Base-by-base conservation (phyloP, 1,140 invertebrate genomes). In the Eueides isabella region DNA sequence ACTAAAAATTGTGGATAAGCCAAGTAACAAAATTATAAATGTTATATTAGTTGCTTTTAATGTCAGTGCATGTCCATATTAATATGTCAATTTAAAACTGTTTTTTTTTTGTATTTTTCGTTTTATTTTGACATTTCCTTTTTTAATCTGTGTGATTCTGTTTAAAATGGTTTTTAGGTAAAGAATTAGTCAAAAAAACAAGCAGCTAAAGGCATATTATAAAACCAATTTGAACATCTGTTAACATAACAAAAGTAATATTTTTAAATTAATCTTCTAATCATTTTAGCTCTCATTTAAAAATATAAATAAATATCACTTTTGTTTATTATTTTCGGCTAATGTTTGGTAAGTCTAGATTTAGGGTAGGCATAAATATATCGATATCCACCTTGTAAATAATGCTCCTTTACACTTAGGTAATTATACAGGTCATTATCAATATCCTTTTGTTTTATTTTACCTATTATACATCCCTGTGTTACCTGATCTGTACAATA, bases 341-440 rank as follows among this genome's bases (percentile, higher is more conserved):
- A 71, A 67, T 71, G n/a, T 35, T 73, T 62, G 16, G 30, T 78
- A 80, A 76, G 74, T 19, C 70, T 84, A 84, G 81, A 78, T 35
- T 77, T 85, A 85, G 74, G 80, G 77, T 86, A 86, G 85, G 75
- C 82, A 84, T 86, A 84, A 84, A 81, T 81, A 83, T 83, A 85
- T 85, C 74, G 76, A 84, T 92, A 88, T 91, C 88, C 87, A 90
- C 88, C 85, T 83, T 92, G 90, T 92, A 92, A 86, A 92, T 92
- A 92, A 81, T 86, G 84, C 87, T 92, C 88, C 89, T 89, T 87
- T 91, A 92, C 89, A 91, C 85, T 85, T 89, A 92, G 88, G 86
- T 88, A 89, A 89, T 87, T 91, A 92, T 89, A 92, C 88, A 90
- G 87, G 83, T 89, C 83, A 90, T 84, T 87, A 88, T 83, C 72